These are phyloP conservation scores for Trichosurus vulpecula DNA, from an alignment of 2,797 vertebrate genomes.

Conservation along the genomic window DNA sequence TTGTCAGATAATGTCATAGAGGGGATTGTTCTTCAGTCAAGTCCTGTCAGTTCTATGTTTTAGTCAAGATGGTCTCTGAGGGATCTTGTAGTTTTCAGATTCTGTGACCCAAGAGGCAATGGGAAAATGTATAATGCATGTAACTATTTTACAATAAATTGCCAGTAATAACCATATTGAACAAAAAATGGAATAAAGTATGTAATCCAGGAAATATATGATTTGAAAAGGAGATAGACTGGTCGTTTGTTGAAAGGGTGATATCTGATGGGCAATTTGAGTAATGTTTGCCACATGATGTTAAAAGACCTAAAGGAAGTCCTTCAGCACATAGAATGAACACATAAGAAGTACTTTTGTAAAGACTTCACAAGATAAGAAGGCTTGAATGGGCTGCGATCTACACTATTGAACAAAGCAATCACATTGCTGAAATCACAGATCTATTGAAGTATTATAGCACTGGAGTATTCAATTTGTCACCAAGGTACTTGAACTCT, in stretches of 20 bases:
- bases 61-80: too few relatives aligned
- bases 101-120: too few relatives aligned
- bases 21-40: too few relatives aligned
- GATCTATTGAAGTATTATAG: not conserved
- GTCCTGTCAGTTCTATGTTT: too few relatives aligned
- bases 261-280: not conserved
- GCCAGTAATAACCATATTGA: too few relatives aligned
- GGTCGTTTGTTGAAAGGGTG: not conserved
- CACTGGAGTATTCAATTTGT: not conserved
- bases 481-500: not conserved
- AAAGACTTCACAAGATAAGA: not conserved
- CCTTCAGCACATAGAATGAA: not conserved
- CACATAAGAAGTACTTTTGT: not conserved
- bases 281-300: not conserved
- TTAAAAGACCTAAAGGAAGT: not conserved
- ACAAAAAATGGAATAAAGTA: too few relatives aligned
- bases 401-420: not conserved
- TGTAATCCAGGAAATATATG: too few relatives aligned
- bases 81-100: too few relatives aligned
- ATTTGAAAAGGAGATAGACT: not conserved
- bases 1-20: too few relatives aligned
- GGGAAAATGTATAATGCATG: too few relatives aligned
- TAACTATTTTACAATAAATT: too few relatives aligned
- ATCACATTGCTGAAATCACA: not conserved
- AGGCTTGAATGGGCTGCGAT: not conserved